Base-by-base conservation (phyloP, 1,140 invertebrate species). In the Polyergus mexicanus region DNA sequence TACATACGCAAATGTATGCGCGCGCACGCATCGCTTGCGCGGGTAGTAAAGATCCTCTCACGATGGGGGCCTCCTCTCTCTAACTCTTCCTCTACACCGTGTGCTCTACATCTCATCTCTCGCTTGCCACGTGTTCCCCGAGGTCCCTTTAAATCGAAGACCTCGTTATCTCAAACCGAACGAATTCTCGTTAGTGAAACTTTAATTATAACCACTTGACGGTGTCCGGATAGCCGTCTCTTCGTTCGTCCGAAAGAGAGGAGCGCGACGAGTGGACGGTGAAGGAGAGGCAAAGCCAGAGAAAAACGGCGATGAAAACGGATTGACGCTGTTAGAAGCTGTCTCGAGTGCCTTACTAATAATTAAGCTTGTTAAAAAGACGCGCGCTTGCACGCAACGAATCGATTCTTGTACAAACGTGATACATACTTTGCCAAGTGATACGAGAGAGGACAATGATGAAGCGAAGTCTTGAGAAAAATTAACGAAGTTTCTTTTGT, bases 121-220 rank as follows among this genome's bases (percentile, higher is more conserved):
- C 22, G 54, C n/a, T 74, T 28, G 16, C n/a, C 78, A 35, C 56
- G 47, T 22, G 35, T 84, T 88, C 71, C 77, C 74, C 78, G 56
- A 56, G 84, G 86, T 88, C 86, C 87, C 85, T 87, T 92, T 90
- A 90, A 90, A 92, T 92, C 91, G 89, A 92, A 90, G 87, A 47
- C 78, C 89, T 92, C 91, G 91, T 92, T 92, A 92, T 90, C 89
- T 90, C 86, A 60, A 65, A 19, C 65, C 54, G 84, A 92, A 90
- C 81, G 87, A 74, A 90, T 91, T 91, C 91, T 92, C 91, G 91
- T 92, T 92, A 92, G 87, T 88, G 83, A 62, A 77, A 86, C 85
- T 90, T 91, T 90, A 92, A 92, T 90, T 92, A 92, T 91, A 91
- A 91, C 87, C 87, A 75, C 89, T 89, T 77, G 72, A 80, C 84